Conservation (phyloP, 2,113 vertebrate species). For the Malurus elegans region DNA sequence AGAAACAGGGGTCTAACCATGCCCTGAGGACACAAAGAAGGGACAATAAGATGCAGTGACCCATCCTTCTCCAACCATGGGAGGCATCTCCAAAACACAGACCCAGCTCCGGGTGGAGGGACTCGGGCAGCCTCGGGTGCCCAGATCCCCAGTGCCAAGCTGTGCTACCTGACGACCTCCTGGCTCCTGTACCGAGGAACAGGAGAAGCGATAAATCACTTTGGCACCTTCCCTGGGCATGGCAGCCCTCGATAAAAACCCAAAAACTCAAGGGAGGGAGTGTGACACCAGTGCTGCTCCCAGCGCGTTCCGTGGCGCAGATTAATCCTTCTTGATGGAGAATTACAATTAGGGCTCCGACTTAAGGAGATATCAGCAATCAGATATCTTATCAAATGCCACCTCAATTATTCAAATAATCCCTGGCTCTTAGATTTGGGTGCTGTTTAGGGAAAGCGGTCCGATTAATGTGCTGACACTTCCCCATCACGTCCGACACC, state of each 20-base stretch:
- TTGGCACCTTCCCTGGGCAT: background rate
- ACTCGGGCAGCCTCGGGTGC: background rate
- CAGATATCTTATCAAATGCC: conserved; percentile 44
- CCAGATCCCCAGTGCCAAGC: background rate
- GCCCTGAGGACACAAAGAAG: background rate
- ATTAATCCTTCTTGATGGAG: conserved; percentile 15
- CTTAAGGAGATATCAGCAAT: conserved; percentile 26
- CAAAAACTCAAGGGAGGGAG: background rate
- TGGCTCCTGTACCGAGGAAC: background rate
- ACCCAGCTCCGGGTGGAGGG: fast-evolving
- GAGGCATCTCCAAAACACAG: background rate
- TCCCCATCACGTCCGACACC: conserved; percentile 30
- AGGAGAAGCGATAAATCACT: background rate
- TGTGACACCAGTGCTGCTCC: background rate
- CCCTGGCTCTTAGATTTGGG: conserved; percentile 9
- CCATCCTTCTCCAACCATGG: fast-evolving
- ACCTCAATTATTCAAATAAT: conserved; percentile 53
- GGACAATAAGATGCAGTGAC: fast-evolving
- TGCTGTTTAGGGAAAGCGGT: conserved; percentile 31
- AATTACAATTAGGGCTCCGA: conserved; percentile 29
- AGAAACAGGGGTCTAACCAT: background rate
- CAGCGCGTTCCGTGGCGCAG: background rate
- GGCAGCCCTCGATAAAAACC: background rate
- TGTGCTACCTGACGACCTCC: fast-evolving
- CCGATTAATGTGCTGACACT: conserved; percentile 34